These are phyloP conservation scores for Peromyscus californicus DNA, from an alignment of 2,113 vertebrate genomes.

Conservation along the genomic window DNA sequence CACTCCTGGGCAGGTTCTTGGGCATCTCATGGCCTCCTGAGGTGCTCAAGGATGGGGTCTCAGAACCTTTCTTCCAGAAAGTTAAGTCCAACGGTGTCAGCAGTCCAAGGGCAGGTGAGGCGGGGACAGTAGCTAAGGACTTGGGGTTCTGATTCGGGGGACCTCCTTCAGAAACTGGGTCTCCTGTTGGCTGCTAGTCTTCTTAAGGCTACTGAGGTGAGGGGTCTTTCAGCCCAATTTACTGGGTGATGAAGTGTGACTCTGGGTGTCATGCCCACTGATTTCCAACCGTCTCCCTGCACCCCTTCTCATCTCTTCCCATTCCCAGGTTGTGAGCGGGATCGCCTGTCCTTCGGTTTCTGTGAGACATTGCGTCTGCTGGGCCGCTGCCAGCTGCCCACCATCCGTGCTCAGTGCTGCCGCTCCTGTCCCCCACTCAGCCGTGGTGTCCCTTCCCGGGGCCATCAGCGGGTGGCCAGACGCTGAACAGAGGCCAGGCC, in stretches of 20 bases:
- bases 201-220: background rate
- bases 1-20: background rate
- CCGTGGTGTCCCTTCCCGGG: conserved; percentile 71
- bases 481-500: conserved; percentile 79
- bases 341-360: conserved; percentile 91
- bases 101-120: background rate
- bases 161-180: background rate
- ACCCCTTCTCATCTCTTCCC: background rate
- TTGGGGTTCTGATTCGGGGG: background rate
- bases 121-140: background rate
- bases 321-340: conserved; percentile 89
- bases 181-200: background rate
- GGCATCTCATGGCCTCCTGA: background rate
- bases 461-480: conserved; percentile 81
- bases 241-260: too few species aligned
- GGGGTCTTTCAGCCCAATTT: accelerated
- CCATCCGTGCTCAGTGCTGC: conserved; percentile 92
- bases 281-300: background rate
- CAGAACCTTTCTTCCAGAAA: background rate
- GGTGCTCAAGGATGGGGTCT: background rate
- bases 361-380: conserved; percentile 93
- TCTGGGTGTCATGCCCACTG: accelerated
- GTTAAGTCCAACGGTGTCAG: background rate
- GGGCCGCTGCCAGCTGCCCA: conserved; percentile 90
- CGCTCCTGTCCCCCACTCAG: conserved; percentile 87